Percentiles rank a stretch among this genome's conserved stretches.
Conservation (phyloP, 1,140 invertebrate genomes). For the Heliothis virescens region DNA sequence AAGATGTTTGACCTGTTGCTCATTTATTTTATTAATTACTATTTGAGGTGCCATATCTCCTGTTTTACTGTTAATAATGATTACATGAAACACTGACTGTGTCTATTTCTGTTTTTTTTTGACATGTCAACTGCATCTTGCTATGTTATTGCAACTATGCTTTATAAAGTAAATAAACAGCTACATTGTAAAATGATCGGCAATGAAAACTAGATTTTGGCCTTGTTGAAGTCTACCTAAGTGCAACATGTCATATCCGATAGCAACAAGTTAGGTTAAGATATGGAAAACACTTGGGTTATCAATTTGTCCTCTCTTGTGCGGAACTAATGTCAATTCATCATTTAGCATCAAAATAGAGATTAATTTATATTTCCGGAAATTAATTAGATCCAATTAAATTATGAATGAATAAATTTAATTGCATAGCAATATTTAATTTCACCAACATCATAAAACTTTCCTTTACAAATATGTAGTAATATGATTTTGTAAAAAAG, state of each 20-base stretch:
- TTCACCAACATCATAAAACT: background rate
- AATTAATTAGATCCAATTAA: too few relatives aligned
- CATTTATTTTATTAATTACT: slow-evolving; percentile 40
- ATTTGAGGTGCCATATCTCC: background rate
- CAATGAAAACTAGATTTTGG: background rate
- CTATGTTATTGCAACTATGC: too few relatives aligned
- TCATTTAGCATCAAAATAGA: too few relatives aligned
- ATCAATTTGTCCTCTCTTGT: background rate
- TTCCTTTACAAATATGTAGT: slow-evolving; percentile 17
- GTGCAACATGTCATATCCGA: background rate
- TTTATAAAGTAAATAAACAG: too few relatives aligned
- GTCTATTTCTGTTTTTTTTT: too few relatives aligned
- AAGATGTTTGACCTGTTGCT: slow-evolving; percentile 57
- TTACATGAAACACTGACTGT: too few relatives aligned
- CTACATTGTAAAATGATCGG: too few relatives aligned
- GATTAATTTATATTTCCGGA: too few relatives aligned
- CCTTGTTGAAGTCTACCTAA: background rate
- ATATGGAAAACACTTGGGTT: background rate
- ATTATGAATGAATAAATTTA: background rate
- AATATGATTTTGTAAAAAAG: slow-evolving; percentile 35
- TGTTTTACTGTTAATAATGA: background rate
- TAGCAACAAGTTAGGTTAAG: background rate
- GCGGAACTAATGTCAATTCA: background rate
- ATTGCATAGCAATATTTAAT: background rate
- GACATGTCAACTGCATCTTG: too few relatives aligned